phyloP scores from a whole-genome alignment of 2,797 vertebrate genomes.

The Sebastes vulpes region DNA sequence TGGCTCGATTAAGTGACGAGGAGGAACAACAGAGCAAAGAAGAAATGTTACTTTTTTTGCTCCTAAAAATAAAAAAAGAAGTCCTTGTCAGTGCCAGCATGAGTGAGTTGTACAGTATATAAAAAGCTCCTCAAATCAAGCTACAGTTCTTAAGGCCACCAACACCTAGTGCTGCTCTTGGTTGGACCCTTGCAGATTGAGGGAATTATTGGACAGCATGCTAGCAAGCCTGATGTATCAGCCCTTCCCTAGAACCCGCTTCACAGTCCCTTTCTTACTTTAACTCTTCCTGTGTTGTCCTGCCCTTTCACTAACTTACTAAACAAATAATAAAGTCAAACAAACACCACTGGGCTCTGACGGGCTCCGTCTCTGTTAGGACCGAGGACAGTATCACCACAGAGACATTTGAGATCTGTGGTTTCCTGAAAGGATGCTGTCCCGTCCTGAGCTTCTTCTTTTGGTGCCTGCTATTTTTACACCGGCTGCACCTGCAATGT shows the following conservation, averaged over 20 bases:
- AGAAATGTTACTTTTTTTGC: background rate
- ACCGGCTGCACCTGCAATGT: background rate
- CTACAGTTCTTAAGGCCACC: background rate
- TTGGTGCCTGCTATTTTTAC: background rate
- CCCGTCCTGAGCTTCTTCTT: background rate
- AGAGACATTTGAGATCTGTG: background rate
- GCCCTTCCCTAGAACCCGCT: slow-evolving; percentile 29
- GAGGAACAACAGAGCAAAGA: background rate
- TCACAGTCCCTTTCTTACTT: slow-evolving; percentile 41
- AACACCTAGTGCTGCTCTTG: background rate
- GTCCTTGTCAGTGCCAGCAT: background rate
- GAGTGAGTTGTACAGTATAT: background rate
- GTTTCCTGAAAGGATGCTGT: background rate
- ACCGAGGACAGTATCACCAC: background rate
- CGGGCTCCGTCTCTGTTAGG: slow-evolving; percentile 1
- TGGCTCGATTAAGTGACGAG: background rate
- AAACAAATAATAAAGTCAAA: slow-evolving; percentile 28
- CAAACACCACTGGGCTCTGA: slow-evolving; percentile 6
- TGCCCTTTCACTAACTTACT: slow-evolving; percentile 67
- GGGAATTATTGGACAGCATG: slow-evolving; percentile 50
- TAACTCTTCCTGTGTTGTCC: slow-evolving; percentile 43
- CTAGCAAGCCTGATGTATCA: slow-evolving; percentile 24
- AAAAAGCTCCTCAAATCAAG: background rate
- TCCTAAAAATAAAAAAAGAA: background rate
- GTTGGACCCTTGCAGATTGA: background rate